Conservation (phyloP, 2,888 invertebrate species). For the Nebria salina region DNA sequence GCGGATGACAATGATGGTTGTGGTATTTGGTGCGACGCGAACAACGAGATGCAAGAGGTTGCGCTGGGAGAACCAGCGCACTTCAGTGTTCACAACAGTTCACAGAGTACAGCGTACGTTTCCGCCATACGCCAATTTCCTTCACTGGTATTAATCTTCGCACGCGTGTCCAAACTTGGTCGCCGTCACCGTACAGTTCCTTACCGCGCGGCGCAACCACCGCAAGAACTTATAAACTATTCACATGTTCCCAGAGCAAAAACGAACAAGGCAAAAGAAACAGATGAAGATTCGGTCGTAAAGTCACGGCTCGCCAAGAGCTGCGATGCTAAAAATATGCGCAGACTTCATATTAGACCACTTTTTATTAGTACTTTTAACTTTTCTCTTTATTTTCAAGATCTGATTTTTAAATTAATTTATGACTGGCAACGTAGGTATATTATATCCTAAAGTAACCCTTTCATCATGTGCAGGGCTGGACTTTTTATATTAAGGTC, state of each 20-base stretch:
- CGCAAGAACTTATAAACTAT: not conserved
- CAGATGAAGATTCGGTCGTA: not conserved
- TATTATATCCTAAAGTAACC: not conserved
- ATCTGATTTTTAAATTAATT: not conserved
- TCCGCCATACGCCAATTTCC: not conserved
- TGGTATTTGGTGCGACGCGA: not conserved
- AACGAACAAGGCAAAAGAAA: not conserved
- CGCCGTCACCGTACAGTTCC: not conserved
- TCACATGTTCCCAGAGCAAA: not conserved
- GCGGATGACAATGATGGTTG: not conserved
- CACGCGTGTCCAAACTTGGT: not conserved
- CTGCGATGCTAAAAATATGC: not conserved
- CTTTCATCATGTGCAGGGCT: not conserved
- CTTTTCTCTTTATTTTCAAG: not conserved
- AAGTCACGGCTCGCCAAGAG: not conserved
- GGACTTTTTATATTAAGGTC: no score
- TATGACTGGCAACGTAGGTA: not conserved
- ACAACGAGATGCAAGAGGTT: not conserved
- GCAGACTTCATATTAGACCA: not conserved
- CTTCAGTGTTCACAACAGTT: not conserved
- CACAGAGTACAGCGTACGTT: not conserved
- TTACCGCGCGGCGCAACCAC: not conserved
- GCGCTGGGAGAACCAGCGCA: not conserved
- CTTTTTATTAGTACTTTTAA: not conserved
- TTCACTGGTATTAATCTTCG: not conserved